phyloP scores from a whole-genome alignment of 2,888 invertebrate genomes.

The Epinotia bilunana region DNA sequence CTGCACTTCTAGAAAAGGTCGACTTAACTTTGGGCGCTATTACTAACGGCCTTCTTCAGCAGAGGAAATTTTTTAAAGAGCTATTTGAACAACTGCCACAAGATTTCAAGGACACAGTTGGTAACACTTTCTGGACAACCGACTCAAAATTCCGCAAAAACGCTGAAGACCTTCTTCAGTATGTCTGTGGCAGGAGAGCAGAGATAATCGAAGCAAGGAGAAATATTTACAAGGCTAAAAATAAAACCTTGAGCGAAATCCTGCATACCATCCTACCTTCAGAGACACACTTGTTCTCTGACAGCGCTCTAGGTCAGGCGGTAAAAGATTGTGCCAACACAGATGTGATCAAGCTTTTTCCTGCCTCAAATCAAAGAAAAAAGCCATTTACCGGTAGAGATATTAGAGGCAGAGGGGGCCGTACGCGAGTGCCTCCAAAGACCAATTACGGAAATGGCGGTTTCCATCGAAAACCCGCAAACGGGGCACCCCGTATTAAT shows the following conservation, averaged over 20 bases:
- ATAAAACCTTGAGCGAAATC: conserved; percentile 1
- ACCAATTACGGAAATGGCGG: background rate
- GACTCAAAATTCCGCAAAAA: conserved; percentile 14
- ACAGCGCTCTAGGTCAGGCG: conserved; percentile 7
- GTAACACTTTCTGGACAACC: background rate
- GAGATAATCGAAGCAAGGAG: conserved; percentile 28
- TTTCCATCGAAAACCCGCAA: background rate
- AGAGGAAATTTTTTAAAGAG: background rate
- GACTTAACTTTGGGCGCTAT: conserved; percentile 16
- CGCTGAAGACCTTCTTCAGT: conserved; percentile 14
- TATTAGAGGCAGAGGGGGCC: background rate
- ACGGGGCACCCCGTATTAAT: background rate
- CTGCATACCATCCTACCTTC: conserved; percentile 2
- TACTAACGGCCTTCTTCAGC: conserved; percentile 7
- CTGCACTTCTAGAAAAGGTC: background rate
- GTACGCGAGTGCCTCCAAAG: background rate
- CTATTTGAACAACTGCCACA: background rate
- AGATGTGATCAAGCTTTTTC: conserved; percentile 22
- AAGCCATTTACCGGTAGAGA: conserved; percentile 9
- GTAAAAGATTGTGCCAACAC: background rate
- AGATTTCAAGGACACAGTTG: background rate
- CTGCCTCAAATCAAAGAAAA: background rate
- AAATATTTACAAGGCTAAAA: conserved; percentile 25
- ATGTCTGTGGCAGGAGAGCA: conserved; percentile 28
- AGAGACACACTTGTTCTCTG: conserved; percentile 12